Percentiles rank a stretch among this genome's conserved stretches.
These are phyloP conservation scores for Drosophila leontia DNA, from an alignment of 1,140 invertebrate genomes.

Conservation along the genomic window DNA sequence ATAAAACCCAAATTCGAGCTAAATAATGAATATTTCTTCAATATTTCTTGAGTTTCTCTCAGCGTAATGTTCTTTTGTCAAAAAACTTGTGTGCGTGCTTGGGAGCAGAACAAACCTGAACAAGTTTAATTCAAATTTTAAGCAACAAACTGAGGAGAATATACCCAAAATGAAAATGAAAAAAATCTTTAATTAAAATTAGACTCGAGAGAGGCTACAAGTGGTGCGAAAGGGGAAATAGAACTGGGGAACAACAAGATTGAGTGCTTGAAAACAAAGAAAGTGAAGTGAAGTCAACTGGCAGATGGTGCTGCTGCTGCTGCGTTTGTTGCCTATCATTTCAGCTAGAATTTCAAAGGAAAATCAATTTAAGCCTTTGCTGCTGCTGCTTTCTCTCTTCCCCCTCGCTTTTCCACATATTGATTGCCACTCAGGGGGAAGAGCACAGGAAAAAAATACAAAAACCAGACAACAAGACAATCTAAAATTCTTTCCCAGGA, in stretches of 20 bases:
- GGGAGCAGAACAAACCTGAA: constrained; percentile 6
- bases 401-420: constrained; percentile 27
- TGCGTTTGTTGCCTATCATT: constrained; percentile 40
- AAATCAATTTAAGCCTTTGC: constrained; percentile 73
- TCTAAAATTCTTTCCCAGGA: constrained; percentile 9
- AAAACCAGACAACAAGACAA: constrained; percentile 9
- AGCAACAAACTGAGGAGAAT: constrained; percentile 16
- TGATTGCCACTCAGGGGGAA: constrained; percentile 59
- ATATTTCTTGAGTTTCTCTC: not conserved
- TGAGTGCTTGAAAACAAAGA: constrained; percentile 29
- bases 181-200: constrained; percentile 57
- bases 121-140: constrained; percentile 38
- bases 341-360: constrained; percentile 63
- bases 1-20: not conserved
- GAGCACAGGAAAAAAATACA: constrained; percentile 2
- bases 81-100: constrained; percentile 31
- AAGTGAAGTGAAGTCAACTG: constrained; percentile 51
- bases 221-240: constrained; percentile 14
- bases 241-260: constrained; percentile 21
- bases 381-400: not conserved
- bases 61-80: constrained; percentile 3
- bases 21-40: not conserved
- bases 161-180: not conserved
- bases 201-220: constrained; percentile 25
- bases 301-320: constrained; percentile 22